Percentiles rank a stretch among this genome's conserved stretches.
Conservation (phyloP, 2,797 vertebrate species). For the Clarias fuscus region DNA sequence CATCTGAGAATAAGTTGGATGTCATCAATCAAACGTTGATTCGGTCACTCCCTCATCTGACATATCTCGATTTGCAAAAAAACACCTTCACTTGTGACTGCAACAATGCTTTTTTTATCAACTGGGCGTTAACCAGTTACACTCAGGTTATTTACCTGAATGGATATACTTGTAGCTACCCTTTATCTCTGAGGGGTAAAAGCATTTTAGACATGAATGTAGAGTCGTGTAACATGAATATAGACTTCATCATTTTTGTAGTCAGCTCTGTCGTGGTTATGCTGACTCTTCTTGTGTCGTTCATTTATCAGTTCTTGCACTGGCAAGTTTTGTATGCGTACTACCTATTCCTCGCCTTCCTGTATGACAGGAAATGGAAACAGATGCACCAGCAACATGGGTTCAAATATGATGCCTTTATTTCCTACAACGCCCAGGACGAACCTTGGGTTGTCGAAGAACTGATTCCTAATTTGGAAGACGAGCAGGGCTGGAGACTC, state of each 20-base stretch:
- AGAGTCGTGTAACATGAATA: conserved; percentile 44
- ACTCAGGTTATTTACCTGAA: conserved; percentile 62
- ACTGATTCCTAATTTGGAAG: conserved; percentile 56
- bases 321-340: conserved; percentile 51
- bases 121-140: conserved; percentile 56
- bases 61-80: conserved; percentile 53
- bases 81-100: conserved; percentile 68
- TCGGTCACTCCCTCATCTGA: conserved; percentile 38
- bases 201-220: conserved; percentile 39
- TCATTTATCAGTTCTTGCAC: conserved; percentile 36
- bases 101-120: conserved; percentile 58
- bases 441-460: conserved; percentile 62
- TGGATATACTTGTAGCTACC: conserved; percentile 52
- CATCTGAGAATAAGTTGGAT: conserved; percentile 46
- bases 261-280: conserved; percentile 35
- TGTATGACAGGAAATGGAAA: conserved; percentile 48
- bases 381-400: conserved; percentile 9
- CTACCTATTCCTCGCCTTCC: conserved; percentile 49
- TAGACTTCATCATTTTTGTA: conserved; percentile 47
- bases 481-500: conserved; percentile 51
- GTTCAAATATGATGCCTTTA: conserved; percentile 53
- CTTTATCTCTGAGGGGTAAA: conserved; percentile 36
- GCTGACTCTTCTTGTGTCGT: conserved; percentile 31
- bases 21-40: conserved; percentile 47
- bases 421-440: conserved; percentile 57